Evolutionary conservation across 2,888 invertebrate species (phyloP), one percentile per base, ranked within the genome.

Genomic region (Lydus trimaculatus): DNA sequence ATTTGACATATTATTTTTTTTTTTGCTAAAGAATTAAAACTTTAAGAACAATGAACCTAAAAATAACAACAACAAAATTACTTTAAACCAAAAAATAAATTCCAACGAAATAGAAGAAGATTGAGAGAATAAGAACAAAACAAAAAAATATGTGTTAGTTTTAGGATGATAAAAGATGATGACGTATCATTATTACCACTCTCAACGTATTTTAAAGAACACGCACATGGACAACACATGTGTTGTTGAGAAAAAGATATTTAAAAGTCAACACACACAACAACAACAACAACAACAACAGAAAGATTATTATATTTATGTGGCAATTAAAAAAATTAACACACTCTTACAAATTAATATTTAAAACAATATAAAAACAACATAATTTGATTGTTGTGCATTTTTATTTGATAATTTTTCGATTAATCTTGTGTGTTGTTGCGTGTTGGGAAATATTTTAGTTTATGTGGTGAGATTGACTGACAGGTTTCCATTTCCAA

Each of bases 181-280:
- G 31, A 65, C 36, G n/a, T 58, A 61, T 60, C 23, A 33, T 28
- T 13, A 43, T 25, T 25, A 59, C 28, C 31, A 61, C 15, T 20
- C 62, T 33, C 39, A 31, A n/a, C n/a, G n/a, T n/a, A n/a, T n/a
- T 28, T 60, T 65, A 63, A 59, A 31, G 39, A 66, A 59, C n/a
- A n/a, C 56, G 39, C 77, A 77, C 72, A 77, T 77, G 76, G 74
- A 66, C 73, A 75, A 75, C 77, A 78, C 75, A 72, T 78, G 77
- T 78, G 69, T 69, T 65, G 73, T 76, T 76, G 73, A 73, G 73
- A 71, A 70, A 63, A 68, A 33, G 72, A 70, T 69, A 78, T 66
- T 61, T 66, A 66, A 58, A 75, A 64, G 63, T 73, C 73, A 52
- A 70, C 60, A 63, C 72, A 73, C 69, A 72, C n/a, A n/a, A n/a